Evolutionary conservation across 2,888 invertebrate genomes (phyloP).

Genomic region (Priocnemis perturbator): DNA sequence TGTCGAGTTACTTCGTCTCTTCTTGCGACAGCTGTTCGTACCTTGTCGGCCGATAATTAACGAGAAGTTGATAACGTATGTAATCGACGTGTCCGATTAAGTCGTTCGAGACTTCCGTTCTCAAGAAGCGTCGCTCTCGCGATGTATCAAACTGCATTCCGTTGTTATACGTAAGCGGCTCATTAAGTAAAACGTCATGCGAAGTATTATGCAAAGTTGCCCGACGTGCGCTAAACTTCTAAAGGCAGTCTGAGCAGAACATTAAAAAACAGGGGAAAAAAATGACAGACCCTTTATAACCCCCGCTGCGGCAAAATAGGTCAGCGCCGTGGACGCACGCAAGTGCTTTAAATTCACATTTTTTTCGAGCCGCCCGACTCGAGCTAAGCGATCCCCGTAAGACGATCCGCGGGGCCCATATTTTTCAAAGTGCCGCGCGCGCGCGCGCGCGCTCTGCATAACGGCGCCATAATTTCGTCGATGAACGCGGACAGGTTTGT

Average conservation of each 20-base stretch:
- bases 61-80: too few relatives aligned
- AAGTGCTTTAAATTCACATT: too few relatives aligned
- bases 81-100: too few relatives aligned
- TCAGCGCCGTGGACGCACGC: too few relatives aligned
- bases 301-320: too few relatives aligned
- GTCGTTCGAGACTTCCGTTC: not conserved
- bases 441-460: too few relatives aligned
- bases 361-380: too few relatives aligned
- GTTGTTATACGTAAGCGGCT: not conserved
- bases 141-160: not conserved
- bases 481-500: not conserved
- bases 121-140: not conserved
- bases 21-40: conserved; percentile 2
- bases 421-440: not conserved
- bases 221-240: not conserved
- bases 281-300: too few relatives aligned
- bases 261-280: too few relatives aligned
- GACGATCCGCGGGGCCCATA: too few relatives aligned
- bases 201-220: not conserved
- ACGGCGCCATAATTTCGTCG: not conserved
- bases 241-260: too few relatives aligned
- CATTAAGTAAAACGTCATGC: not conserved
- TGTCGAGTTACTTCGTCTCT: not conserved
- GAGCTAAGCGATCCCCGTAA: too few relatives aligned
- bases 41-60: not conserved